phyloP scores from a whole-genome alignment of 2,113 vertebrate genomes.

The Strigops habroptila region DNA sequence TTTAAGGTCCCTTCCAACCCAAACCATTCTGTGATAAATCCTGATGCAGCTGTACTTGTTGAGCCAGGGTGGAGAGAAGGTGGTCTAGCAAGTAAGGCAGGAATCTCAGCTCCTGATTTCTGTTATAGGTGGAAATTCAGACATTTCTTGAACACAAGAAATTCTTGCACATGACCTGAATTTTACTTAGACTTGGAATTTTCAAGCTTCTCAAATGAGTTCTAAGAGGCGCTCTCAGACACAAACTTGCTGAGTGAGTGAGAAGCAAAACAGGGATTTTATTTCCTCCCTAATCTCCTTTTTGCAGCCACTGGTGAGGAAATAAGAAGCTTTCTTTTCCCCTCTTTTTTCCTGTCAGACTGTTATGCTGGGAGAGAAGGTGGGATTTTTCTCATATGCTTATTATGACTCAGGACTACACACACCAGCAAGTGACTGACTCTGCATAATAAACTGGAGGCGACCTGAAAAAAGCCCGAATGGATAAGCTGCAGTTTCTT shows the following conservation, averaged over 20 bases:
- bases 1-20: background rate
- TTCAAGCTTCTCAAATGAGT: background rate
- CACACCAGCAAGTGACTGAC: background rate
- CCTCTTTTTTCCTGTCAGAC: background rate
- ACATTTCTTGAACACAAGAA: background rate
- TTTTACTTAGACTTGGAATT: background rate
- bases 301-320: background rate
- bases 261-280: background rate
- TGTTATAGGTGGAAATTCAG: background rate
- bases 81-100: background rate
- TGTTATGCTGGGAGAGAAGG: background rate
- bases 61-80: background rate
- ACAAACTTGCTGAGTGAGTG: background rate
- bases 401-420: background rate
- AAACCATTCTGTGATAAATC: background rate
- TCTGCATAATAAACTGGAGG: conserved; percentile 11
- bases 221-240: background rate
- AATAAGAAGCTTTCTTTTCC: background rate
- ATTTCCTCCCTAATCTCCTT: background rate
- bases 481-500: background rate
- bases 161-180: background rate
- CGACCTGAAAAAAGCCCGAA: background rate
- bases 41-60: background rate
- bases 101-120: background rate
- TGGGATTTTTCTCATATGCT: background rate